Conservation (phyloP, 1,140 invertebrate genomes). For the Chymomyza costata region DNA sequence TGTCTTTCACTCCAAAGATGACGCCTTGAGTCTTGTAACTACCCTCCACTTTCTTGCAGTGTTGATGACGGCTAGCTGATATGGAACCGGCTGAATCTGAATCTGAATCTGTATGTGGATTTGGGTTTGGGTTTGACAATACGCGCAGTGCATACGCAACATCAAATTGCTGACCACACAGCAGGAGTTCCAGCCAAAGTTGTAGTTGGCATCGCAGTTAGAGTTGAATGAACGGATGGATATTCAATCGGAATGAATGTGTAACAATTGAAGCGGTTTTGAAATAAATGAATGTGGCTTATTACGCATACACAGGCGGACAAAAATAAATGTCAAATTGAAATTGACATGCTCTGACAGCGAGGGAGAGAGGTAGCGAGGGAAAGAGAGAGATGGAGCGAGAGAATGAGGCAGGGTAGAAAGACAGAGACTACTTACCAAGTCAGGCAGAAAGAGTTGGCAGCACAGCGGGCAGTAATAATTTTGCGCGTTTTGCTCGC, state of each 20-base stretch:
- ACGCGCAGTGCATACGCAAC: slow-evolving; percentile 43
- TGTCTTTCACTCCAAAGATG: too few relatives aligned
- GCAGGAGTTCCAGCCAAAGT: not conserved
- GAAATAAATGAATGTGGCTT: slow-evolving; percentile 70
- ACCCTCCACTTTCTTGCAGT: too few relatives aligned
- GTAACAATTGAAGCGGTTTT: slow-evolving; percentile 68
- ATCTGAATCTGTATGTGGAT: not conserved
- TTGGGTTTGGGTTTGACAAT: slow-evolving; percentile 17
- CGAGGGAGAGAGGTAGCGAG: too few relatives aligned
- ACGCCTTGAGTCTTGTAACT: too few relatives aligned
- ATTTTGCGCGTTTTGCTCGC: too few relatives aligned
- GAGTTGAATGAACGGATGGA: slow-evolving; percentile 43
- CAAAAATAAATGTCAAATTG: slow-evolving; percentile 67
- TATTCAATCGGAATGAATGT: slow-evolving; percentile 58
- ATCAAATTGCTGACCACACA: slow-evolving; percentile 64
- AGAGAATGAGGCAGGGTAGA: too few relatives aligned
- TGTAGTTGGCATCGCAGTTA: slow-evolving; percentile 6
- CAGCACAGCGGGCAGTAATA: not conserved
- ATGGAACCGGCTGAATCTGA: too few relatives aligned
- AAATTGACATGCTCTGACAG: slow-evolving; percentile 61
- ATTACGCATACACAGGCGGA: slow-evolving; percentile 48
- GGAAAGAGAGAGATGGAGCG: too few relatives aligned
- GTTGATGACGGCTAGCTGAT: too few relatives aligned
- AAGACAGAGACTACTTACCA: too few relatives aligned
- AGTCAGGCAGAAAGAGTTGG: slow-evolving; percentile 17